Conservation (phyloP, 2,888 invertebrate genomes). For the Philereme transversata region DNA sequence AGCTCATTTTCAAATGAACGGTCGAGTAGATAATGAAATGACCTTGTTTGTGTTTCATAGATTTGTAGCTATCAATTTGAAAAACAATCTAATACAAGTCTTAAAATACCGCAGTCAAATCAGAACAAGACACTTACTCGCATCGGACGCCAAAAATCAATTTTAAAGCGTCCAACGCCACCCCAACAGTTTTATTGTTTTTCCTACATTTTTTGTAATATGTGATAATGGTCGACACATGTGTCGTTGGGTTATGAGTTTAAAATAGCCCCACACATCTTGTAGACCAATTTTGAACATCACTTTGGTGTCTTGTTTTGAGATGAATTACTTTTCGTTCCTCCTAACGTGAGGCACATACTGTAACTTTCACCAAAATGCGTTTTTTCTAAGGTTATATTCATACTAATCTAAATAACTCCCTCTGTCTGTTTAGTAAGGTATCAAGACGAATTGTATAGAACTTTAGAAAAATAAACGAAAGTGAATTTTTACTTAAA, state of each 20-base stretch:
- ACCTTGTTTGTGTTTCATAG: too few species aligned
- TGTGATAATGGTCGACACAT: slow-evolving; percentile 83
- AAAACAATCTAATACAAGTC: too few species aligned
- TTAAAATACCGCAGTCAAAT: slow-evolving; percentile 2
- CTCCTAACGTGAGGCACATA: slow-evolving; percentile 19
- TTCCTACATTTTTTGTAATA: slow-evolving; percentile 82
- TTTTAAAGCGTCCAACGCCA: slow-evolving; percentile 71
- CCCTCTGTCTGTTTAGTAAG: too few species aligned
- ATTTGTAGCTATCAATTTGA: too few species aligned
- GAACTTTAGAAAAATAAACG: too few species aligned
- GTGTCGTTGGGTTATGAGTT: slow-evolving; percentile 82
- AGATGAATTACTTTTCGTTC: slow-evolving; percentile 18
- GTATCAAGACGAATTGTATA: too few species aligned
- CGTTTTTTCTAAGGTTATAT: too few species aligned
- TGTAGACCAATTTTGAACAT: slow-evolving; percentile 70
- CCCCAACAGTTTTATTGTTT: slow-evolving; percentile 77
- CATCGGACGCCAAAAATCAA: slow-evolving; percentile 60
- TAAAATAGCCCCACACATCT: slow-evolving; percentile 79
- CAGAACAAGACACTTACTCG: slow-evolving; percentile 29
- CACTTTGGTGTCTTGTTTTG: slow-evolving; percentile 48
- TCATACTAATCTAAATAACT: too few species aligned
- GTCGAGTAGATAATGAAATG: too few species aligned
- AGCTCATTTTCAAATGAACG: too few species aligned
- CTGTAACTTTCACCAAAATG: neutral
- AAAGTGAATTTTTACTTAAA: too few species aligned